These are phyloP conservation scores for Syngnathoides biaculeatus DNA, from an alignment of 2,113 vertebrate species.

Conservation along the genomic window DNA sequence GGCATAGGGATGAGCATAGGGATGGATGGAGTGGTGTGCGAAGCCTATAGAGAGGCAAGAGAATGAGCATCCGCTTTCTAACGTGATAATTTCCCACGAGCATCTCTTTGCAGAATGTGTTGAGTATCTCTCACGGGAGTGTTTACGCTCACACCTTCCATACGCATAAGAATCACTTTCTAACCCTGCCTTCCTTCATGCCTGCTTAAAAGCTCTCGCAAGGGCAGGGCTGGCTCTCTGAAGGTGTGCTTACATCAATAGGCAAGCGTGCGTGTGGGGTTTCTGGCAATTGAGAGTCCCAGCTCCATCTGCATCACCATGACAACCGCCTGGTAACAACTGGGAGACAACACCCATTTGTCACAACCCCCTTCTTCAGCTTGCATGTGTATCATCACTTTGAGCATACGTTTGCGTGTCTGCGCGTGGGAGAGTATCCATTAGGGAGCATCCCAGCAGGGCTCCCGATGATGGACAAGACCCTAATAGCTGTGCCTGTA, in stretches of 20 bases:
- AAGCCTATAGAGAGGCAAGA: conserved; percentile 11
- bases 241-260: conserved; percentile 29
- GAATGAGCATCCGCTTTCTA: conserved; percentile 39
- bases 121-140: conserved; percentile 51
- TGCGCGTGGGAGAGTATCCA: conserved; percentile 34
- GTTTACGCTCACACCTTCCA: conserved; percentile 44
- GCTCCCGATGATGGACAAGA: conserved; percentile 49
- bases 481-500: conserved; percentile 42
- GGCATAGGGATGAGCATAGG: conserved; percentile 19
- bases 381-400: conserved; percentile 42
- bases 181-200: conserved; percentile 15
- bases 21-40: conserved; percentile 14
- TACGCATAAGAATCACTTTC: conserved; percentile 6
- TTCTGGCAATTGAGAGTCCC: conserved; percentile 40
- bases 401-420: conserved; percentile 11
- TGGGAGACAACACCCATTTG: conserved; percentile 66
- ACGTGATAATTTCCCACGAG: conserved; percentile 61
- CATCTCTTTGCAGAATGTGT: conserved; percentile 48
- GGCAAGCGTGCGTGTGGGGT: conserved; percentile 7
- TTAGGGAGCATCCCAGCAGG: conserved; percentile 55
- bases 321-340: conserved; percentile 70
- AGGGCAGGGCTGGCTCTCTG: conserved; percentile 32
- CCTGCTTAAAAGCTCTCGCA: conserved; percentile 27
- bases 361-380: conserved; percentile 64
- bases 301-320: conserved; percentile 69